Evolutionary conservation across 2,888 invertebrate genomes (phyloP).

Genomic region (Anoncus sp.): DNA sequence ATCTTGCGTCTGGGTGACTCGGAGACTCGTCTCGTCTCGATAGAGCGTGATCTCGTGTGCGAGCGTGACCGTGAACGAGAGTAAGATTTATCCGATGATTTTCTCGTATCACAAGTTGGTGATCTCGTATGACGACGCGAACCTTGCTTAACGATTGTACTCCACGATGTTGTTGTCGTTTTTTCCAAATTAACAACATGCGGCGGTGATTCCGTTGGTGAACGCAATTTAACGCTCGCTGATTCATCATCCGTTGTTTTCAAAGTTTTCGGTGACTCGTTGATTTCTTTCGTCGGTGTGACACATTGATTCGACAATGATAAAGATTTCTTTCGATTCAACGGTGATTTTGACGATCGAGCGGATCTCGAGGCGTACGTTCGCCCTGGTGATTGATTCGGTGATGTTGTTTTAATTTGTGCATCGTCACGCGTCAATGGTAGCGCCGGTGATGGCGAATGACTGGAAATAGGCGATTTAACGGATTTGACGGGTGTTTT

Average conservation of each 20-base stretch:
- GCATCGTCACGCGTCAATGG: slow-evolving; percentile 79
- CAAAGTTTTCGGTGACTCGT: slow-evolving; percentile 16
- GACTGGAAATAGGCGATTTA: slow-evolving; percentile 72
- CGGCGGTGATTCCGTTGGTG: slow-evolving; percentile 74
- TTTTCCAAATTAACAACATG: slow-evolving; percentile 45
- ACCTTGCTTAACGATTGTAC: slow-evolving; percentile 9
- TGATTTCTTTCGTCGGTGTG: slow-evolving; percentile 15
- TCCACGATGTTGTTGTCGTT: slow-evolving; percentile 31
- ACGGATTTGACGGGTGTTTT: slow-evolving; percentile 40
- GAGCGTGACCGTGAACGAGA: slow-evolving; percentile 73
- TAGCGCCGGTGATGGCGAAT: slow-evolving; percentile 79
- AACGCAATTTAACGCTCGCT: slow-evolving; percentile 69
- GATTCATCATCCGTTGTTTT: slow-evolving; percentile 59
- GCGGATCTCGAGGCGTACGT: slow-evolving; percentile 68
- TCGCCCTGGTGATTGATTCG: slow-evolving; percentile 74
- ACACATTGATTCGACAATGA: slow-evolving; percentile 64
- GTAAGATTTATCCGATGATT: slow-evolving; percentile 72
- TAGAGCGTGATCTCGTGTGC: slow-evolving; percentile 74
- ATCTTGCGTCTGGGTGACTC: slow-evolving; percentile 69
- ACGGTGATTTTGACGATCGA: slow-evolving; percentile 61
- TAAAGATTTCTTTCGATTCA: slow-evolving; percentile 57
- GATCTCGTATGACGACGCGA: slow-evolving; percentile 52
- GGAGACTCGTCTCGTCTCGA: slow-evolving; percentile 69
- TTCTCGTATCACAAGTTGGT: slow-evolving; percentile 52
- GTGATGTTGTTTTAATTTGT: slow-evolving; percentile 73